Base-by-base conservation (phyloP, 1,140 invertebrate species). In the Cyrtorhinus lividipennis region DNA sequence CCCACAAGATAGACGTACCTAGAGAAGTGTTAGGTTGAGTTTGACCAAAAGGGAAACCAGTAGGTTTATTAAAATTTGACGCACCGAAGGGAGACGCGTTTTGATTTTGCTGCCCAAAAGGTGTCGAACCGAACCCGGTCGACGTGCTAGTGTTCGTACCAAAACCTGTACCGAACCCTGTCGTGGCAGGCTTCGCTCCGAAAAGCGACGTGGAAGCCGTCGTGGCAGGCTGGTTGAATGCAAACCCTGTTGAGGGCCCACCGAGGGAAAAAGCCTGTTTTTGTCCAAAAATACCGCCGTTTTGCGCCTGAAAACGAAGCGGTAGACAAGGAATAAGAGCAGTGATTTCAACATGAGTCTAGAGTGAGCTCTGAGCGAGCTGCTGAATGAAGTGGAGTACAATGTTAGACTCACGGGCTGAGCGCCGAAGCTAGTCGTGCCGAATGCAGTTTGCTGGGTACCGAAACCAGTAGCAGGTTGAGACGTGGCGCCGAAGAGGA, bases 401-500 rank as follows among this genome's bases (percentile, higher is more conserved):
- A n/a, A n/a, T n/a, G n/a, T n/a, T n/a, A 38, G 30, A 53, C 24
- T 59, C 24, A 59, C 58, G 1, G 58, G 58, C 24, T 59, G 58
- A n/a, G 2, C 38, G n/a, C 27, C 24, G n/a, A 59, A 59, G 3
- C 15, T n/a, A n/a, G n/a, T 59, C 20, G 44, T 25, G 8, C 61
- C 62, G 63, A 65, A 65, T 1, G 56, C 64, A 67, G 76, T 76
- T 13, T 72, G 68, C 69, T 74, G 76, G 2, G 72, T 61, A 27
- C 67, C 66, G 63, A 68, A 68, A 25, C 68, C 64, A 38, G 70
- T 63, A 24, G 72, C 71, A 48, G 67, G 73, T 65, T 77, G 76
- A 45, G 72, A 70, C 64, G 76, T 66, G 38, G 73, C 60, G 12
- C 78, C 79, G 72, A 85, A 85, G 63, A 86, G 73, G 23, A 77